A percentile compares a stretch with the other conserved stretches of the same genome.
Evolutionary conservation across 1,140 invertebrate genomes (phyloP).

Genomic region (Bombus superbus): DNA sequence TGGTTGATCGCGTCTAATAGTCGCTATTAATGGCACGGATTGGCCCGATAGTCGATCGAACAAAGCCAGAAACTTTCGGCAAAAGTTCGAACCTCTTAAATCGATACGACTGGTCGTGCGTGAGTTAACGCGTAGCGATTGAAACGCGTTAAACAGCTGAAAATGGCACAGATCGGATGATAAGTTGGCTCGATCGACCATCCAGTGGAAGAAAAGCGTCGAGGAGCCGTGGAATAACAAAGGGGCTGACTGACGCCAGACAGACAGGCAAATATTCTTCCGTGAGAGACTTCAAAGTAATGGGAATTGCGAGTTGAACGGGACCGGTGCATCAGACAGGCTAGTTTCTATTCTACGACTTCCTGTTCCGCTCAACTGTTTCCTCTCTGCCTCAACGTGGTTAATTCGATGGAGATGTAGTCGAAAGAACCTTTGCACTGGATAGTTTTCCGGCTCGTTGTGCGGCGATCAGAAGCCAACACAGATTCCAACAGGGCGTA

Average conservation of each 20-base stretch:
- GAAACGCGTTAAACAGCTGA: not conserved
- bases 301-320: slow-evolving; percentile 25
- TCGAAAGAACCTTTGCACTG: not conserved
- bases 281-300: slow-evolving; percentile 37
- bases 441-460: not conserved
- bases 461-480: not conserved
- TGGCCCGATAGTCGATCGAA: not conserved
- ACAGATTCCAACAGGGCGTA: not conserved
- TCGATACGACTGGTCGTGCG: not conserved
- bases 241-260: slow-evolving; percentile 49
- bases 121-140: too few species aligned
- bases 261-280: slow-evolving; percentile 59
- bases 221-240: slow-evolving; percentile 46
- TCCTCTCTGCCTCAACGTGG: slow-evolving; percentile 1
- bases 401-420: slow-evolving; percentile 35
- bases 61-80: not conserved
- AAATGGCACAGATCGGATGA: not conserved
- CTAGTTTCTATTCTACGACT: slow-evolving; percentile 43
- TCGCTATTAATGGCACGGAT: not conserved
- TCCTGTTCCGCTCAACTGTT: slow-evolving; percentile 23
- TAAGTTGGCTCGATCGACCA: not conserved
- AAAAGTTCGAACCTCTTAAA: not conserved
- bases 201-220: not conserved
- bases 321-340: slow-evolving; percentile 35
- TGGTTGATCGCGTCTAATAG: not conserved